These are phyloP conservation scores for Arremon aurantiirostris DNA, from an alignment of 2,797 vertebrate species.

Conservation along the genomic window DNA sequence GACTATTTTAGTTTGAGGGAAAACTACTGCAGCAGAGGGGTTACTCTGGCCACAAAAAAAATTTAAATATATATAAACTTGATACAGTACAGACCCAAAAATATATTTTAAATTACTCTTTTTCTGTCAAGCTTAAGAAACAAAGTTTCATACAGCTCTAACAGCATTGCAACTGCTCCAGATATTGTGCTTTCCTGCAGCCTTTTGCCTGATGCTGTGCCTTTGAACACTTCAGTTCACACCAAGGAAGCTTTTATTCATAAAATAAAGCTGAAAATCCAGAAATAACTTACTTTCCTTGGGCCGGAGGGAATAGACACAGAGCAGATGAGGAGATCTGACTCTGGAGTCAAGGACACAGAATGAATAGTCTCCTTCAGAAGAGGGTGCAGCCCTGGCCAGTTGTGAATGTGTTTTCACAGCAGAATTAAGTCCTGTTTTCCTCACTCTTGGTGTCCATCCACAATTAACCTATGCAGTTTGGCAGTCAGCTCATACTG, in stretches of 20 bases:
- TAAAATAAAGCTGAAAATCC: constrained; percentile 14
- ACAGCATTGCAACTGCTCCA: not conserved
- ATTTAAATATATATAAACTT: not conserved
- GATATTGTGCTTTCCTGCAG: not conserved
- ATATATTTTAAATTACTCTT: not conserved
- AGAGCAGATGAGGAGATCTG: not conserved
- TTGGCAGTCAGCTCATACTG: not conserved
- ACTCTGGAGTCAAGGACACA: not conserved
- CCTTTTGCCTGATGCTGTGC: not conserved
- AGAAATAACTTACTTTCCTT: not conserved
- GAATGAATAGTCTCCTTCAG: not conserved
- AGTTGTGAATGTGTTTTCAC: accelerated
- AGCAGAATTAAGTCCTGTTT: not conserved
- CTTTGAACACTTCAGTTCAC: not conserved
- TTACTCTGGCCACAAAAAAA: not conserved
- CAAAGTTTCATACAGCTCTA: not conserved
- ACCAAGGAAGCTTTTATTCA: not conserved
- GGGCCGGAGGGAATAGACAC: not conserved
- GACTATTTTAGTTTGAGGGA: not conserved
- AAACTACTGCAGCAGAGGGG: not conserved
- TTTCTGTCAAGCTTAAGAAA: not conserved
- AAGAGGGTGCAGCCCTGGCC: not conserved
- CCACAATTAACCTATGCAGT: not conserved
- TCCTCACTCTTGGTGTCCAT: not conserved
- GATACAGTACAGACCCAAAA: not conserved